These are phyloP conservation scores for Pseudopipra pipra DNA, from an alignment of 2,113 vertebrate species.

Conservation along the genomic window DNA sequence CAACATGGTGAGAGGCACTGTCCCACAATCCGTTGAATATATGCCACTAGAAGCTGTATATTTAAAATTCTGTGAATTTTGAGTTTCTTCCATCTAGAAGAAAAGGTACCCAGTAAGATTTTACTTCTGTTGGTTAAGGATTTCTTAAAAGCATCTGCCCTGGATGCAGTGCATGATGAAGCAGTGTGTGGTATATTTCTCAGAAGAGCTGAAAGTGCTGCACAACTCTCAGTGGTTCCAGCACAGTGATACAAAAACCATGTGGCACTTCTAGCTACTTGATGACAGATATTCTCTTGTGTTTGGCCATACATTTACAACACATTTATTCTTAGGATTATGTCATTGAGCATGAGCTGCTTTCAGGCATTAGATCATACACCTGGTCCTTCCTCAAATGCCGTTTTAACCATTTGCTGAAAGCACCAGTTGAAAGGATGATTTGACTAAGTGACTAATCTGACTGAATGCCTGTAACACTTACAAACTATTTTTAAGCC, in stretches of 20 bases:
- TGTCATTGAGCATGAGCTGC: conserved; percentile 40
- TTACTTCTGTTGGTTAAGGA: not conserved
- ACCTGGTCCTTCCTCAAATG: conserved; percentile 39
- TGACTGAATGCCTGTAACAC: conserved; percentile 37
- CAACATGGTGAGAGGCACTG: not conserved
- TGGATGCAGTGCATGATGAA: not conserved
- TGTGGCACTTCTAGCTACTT: conserved; percentile 35
- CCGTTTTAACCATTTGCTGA: conserved; percentile 60
- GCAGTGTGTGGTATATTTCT: not conserved
- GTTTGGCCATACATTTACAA: conserved; percentile 45
- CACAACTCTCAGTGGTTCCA: not conserved
- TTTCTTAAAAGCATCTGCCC: not conserved
- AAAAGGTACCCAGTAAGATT: not conserved
- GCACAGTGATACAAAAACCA: conserved; percentile 31
- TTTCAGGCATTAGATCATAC: conserved; percentile 52
- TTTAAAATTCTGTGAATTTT: not conserved
- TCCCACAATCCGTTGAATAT: not conserved
- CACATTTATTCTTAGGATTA: conserved; percentile 63
- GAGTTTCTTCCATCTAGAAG: not conserved
- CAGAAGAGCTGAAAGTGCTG: not conserved
- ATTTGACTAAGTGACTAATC: conserved; percentile 64
- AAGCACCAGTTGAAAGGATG: conserved; percentile 54
- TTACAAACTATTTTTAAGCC: conserved; percentile 53
- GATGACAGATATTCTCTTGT: conserved; percentile 61
- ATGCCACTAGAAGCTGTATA: not conserved